phyloP scores from a whole-genome alignment of 2,797 vertebrate genomes.

The Hydrolagus colliei region DNA sequence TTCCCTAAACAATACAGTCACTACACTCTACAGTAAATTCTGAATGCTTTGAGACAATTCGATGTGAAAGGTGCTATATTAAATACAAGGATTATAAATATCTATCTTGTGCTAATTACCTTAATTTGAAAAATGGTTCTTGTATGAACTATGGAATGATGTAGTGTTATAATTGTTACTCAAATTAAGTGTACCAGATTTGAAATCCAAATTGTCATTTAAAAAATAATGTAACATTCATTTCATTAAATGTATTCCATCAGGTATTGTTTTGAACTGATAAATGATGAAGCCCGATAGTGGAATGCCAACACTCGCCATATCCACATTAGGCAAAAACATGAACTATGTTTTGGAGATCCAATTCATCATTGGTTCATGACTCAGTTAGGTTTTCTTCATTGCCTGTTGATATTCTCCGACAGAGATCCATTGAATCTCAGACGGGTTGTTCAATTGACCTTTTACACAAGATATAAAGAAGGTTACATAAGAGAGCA shows the following conservation, averaged over 20 bases:
- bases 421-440: background rate
- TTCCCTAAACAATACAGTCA: too few species aligned
- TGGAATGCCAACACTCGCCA: background rate
- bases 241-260: background rate
- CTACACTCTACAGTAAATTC: too few species aligned
- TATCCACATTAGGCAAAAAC: background rate
- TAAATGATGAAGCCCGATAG: background rate
- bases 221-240: background rate
- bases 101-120: background rate
- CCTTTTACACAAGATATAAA: too few species aligned
- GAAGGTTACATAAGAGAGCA: too few species aligned
- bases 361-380: background rate
- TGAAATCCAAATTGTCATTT: conserved; percentile 15
- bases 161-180: background rate
- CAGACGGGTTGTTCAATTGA: too few species aligned
- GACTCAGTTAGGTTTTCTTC: background rate
- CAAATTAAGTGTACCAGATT: background rate
- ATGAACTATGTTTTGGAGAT: background rate
- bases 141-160: background rate
- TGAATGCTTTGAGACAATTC: too few species aligned
- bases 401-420: background rate
- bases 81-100: too few species aligned
- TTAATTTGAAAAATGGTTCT: background rate
- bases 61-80: too few species aligned
- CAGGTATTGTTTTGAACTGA: background rate